These are phyloP conservation scores for Drosophila jambulina DNA, from an alignment of 1,140 invertebrate species.

Conservation along the genomic window DNA sequence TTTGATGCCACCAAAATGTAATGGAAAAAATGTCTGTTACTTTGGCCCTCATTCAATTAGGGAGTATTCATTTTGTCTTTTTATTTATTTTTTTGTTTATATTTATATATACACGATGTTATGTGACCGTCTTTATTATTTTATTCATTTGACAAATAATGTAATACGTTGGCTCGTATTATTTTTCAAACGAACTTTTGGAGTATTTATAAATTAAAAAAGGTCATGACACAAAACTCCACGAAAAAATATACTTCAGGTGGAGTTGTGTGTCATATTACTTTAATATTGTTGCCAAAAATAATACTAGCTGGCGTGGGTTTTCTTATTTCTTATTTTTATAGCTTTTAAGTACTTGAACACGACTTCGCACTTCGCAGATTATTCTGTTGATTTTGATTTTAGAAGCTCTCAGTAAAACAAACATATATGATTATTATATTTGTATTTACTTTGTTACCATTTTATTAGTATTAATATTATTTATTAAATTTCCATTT, in stretches of 20 bases:
- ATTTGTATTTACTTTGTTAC: background rate
- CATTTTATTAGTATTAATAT: background rate
- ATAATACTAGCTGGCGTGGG: background rate
- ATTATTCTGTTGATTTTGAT: background rate
- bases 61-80: background rate
- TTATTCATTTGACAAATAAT: constrained; percentile 6
- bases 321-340: background rate
- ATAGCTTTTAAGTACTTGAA: background rate
- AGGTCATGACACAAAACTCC: too few species aligned
- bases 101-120: constrained; percentile 2
- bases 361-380: too few species aligned
- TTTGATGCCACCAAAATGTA: constrained; percentile 9
- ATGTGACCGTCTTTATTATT: constrained; percentile 7
- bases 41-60: constrained; percentile 14
- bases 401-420: background rate
- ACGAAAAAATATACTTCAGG: too few species aligned
- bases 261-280: background rate
- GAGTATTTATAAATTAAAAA: background rate
- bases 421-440: background rate
- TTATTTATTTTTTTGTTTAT: background rate
- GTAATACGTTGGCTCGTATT: background rate
- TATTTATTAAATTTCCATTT: background rate
- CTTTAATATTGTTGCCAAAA: background rate
- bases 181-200: background rate
- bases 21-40: constrained; percentile 4